Base-by-base conservation (phyloP, 2,888 invertebrate species). In the Cyaniris semiargus region DNA sequence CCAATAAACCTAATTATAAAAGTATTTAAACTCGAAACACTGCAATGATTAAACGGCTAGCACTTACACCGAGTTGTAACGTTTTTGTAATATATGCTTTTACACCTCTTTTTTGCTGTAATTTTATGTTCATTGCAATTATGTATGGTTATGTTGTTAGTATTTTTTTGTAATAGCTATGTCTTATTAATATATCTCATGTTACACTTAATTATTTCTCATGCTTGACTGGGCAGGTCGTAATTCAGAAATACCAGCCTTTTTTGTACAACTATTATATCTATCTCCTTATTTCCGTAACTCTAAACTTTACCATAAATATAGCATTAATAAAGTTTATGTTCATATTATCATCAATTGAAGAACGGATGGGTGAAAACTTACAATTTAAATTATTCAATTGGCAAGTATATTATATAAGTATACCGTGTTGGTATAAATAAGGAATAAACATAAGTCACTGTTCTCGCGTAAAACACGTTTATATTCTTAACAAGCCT, bases 1-100 rank as follows among this genome's bases (percentile, higher is more conserved):
- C 82, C 85, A 85, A 88, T 89, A 89, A 88, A 89, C 86, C 87
- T 87, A 86, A 89, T 89, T 89, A 89, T 86, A 87, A 84, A 86
- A 84, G 83, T 85, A 86, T 87, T 82, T 81, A 85, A 87, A 84
- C 82, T 82, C 79, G 80, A 82, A 84, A 84, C 82, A 82, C 81
- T 81, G 83, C 79, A 60, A 66, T 77, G 72, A 72, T 66, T 56
- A 78, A 71, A 76, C 58, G 81, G 80, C 75, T 23, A 79, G n/a
- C 77, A 80, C 38, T 87, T 78, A 88, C 86, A 87, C 86, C 83
- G 84, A 53, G 76, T 4, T 31, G 85, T 82, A 83, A 78, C 27
- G 27, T 66, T 66, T 66, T 31, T 60, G 23, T 23, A 23, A 23
- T 23, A 4, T 3, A 44, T 3, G 15, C 18, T 18, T 53, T 53